Base-by-base conservation (phyloP, 2,888 invertebrate genomes). In the Tricholauxania praeusta region DNA sequence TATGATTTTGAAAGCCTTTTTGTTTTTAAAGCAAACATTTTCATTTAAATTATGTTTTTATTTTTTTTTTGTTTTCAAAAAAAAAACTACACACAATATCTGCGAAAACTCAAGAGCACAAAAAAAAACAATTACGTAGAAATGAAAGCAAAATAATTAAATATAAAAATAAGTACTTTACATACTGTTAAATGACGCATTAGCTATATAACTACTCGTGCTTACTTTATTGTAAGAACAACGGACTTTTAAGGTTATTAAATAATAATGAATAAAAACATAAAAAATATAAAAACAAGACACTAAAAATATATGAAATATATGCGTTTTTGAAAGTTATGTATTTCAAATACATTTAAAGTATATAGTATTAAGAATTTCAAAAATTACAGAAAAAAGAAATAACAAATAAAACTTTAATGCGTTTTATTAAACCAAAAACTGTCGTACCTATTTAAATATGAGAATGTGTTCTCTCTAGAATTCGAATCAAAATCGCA, bases 21-120 rank as follows among this genome's bases (percentile, higher is more conserved):
- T 10, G 7, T 39, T 39, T 39, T 39, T 10, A 39, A 39, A 39
- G 39, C 39, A 10, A 39, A 8, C 39, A 39, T 39, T 39, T 8
- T 10, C 39, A 39, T 7, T 28, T 32, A n/a, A 62, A 62, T 47
- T 32, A 4, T 14, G 10, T 60, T 60, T 39, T 17, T 47, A 14
- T 62, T 74, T 70, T 72, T 74, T 80, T 76, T 76, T 17, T 17
- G 47, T 48, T 48, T 49, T 22, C 17, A 22, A 59, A 59, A 69
- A 22, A 28, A 47, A 19, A 65, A 65, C n/a, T 12, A 64, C 39
- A 65, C 17, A 51, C 12, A 63, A 47, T 15, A 47, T 32, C n/a
- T 39, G 47, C 47, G 15, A 10, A 64, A 49, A 65, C 49, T 49
- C 17, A 47, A 63, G 17, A 32, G 17, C 12, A 15, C 48, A 10